A percentile compares a stretch with the other conserved stretches of the same genome.
These are phyloP conservation scores for Scartelaos histophorus DNA, from an alignment of 2,113 vertebrate species.

Conservation along the genomic window DNA sequence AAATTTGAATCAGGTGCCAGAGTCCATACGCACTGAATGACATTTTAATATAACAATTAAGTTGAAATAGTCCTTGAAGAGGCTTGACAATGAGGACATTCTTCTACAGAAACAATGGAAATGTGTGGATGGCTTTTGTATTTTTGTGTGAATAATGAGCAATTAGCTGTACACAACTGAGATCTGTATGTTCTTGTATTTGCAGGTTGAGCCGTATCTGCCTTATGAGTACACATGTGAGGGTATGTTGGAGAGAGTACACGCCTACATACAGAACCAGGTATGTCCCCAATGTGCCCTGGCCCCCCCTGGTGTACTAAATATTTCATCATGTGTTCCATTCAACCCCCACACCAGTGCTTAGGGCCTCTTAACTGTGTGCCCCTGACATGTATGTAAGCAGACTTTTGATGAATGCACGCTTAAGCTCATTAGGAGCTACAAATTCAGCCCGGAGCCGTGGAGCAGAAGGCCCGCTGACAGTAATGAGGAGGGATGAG, in stretches of 20 bases:
- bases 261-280: conserved; percentile 96
- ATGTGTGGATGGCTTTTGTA: no score
- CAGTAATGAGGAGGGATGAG: conserved; percentile 52
- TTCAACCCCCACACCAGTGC: conserved; percentile 2
- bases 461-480: conserved; percentile 42
- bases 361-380: not conserved
- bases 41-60: no score
- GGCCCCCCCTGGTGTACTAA: conserved; percentile 9
- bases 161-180: not conserved
- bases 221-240: conserved; percentile 95
- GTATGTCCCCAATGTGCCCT: conserved; percentile 60
- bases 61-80: no score
- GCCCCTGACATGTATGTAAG: conserved; percentile 3
- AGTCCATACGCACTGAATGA: no score
- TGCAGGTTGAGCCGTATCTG: conserved; percentile 91
- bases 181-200: conserved; percentile 18
- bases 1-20: no score
- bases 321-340: conserved; percentile 32
- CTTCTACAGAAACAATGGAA: not conserved
- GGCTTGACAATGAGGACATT: not conserved
- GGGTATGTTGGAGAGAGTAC: conserved; percentile 95
- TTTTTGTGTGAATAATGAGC: conserved; percentile 43
- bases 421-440: conserved; percentile 42
- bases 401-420: conserved; percentile 36
- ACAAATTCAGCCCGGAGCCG: conserved; percentile 31